Conservation (phyloP, 2,113 vertebrate genomes). For the Eptatretus burgeri region DNA sequence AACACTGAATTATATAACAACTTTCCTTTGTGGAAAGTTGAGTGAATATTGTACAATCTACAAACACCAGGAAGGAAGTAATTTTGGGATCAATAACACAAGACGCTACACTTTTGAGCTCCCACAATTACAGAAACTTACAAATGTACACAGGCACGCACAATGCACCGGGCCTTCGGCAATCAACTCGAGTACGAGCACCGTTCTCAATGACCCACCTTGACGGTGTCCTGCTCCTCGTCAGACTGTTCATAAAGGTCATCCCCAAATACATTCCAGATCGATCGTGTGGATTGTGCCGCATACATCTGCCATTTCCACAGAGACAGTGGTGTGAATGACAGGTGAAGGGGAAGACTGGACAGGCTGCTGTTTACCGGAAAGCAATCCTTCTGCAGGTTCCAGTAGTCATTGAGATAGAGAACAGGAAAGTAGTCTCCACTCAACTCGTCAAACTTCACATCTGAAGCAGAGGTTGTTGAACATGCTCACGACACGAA, state of each 20-base stretch:
- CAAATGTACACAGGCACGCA: too few relatives aligned
- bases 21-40: too few relatives aligned
- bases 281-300: slow-evolving; percentile 48
- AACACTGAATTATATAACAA: too few relatives aligned
- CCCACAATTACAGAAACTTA: too few relatives aligned
- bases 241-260: slow-evolving; percentile 75
- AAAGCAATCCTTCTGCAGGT: slow-evolving; percentile 75
- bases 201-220: slow-evolving; percentile 19
- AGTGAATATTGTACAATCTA: too few relatives aligned
- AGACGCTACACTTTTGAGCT: too few relatives aligned
- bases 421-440: slow-evolving; percentile 78
- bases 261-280: slow-evolving; percentile 67
- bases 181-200: background rate
- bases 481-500: too few relatives aligned
- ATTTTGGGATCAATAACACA: too few relatives aligned
- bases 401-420: slow-evolving; percentile 95
- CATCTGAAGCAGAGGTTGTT: slow-evolving; percentile 21
- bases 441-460: slow-evolving; percentile 67
- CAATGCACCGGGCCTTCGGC: too few relatives aligned
- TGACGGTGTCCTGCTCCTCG: slow-evolving; percentile 78
- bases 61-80: too few relatives aligned
- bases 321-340: slow-evolving; percentile 55
- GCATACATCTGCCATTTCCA: slow-evolving; percentile 92
- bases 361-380: slow-evolving; percentile 43
- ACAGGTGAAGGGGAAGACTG: slow-evolving; percentile 36